These are phyloP conservation scores for Malthinus flaveolus DNA, from an alignment of 2,888 invertebrate genomes.

Conservation along the genomic window DNA sequence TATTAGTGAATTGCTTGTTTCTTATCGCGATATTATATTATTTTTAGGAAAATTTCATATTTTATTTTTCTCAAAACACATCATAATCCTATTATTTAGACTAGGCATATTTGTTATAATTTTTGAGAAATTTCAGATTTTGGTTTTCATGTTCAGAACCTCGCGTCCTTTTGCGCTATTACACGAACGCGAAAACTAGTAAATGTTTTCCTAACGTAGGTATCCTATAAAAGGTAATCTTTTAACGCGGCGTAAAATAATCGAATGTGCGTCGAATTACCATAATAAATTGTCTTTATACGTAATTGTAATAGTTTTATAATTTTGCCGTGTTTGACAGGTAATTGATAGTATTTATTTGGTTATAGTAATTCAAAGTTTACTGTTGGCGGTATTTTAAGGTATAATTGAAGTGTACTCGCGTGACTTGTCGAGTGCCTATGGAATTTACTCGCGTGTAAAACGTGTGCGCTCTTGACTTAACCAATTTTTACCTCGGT, in stretches of 20 bases:
- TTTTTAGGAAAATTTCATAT: no score
- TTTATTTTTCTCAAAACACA: no score
- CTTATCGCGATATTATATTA: no score
- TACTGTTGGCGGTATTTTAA: constrained; percentile 24
- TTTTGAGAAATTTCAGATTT: no score
- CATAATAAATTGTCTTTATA: constrained; percentile 2
- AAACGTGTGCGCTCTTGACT: constrained; percentile 32
- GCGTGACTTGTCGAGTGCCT: constrained; percentile 30
- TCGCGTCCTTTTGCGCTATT: no score
- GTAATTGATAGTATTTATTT: constrained; percentile 26
- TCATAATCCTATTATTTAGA: no score
- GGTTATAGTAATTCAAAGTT: constrained; percentile 22
- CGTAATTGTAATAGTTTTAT: neutral
- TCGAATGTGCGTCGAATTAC: neutral
- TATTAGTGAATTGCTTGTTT: no score
- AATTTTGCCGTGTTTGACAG: constrained; percentile 12
- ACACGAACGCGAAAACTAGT: no score
- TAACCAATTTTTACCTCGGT: constrained; percentile 13
- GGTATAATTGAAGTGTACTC: constrained; percentile 29
- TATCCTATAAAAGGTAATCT: no score
- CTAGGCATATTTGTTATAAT: no score
- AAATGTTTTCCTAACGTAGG: no score
- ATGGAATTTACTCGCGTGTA: constrained; percentile 37
- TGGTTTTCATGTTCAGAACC: no score
- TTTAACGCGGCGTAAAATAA: constrained; percentile 6